A percentile compares a stretch with the other conserved stretches of the same genome.
Evolutionary conservation across 2,113 vertebrate genomes (phyloP).

Genomic region (Genyomyrus donnyi): DNA sequence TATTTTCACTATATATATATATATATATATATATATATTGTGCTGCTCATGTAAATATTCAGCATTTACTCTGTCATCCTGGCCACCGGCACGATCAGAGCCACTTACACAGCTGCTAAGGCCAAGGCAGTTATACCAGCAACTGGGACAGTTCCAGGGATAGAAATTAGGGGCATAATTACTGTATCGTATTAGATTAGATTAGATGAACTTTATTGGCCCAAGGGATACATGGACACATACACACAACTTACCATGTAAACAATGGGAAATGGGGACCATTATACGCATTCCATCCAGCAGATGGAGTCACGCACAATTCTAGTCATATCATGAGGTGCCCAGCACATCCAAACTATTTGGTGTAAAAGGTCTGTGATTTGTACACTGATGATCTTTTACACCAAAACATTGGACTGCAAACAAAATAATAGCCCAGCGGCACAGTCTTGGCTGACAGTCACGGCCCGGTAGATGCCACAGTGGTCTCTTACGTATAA

Average conservation of each 20-base stretch:
- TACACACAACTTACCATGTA: not conserved
- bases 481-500: not conserved
- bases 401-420: not conserved
- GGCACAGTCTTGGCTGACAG: not conserved
- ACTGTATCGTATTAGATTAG: not conserved
- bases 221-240: not conserved
- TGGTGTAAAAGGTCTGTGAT: conserved; percentile 15
- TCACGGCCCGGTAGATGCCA: not conserved
- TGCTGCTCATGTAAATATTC: not conserved
- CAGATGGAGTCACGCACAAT: conserved; percentile 19
- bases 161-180: not conserved
- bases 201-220: not conserved
- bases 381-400: not conserved
- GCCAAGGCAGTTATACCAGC: not conserved
- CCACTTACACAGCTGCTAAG: not conserved
- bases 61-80: not conserved
- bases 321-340: not conserved
- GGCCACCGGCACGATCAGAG: not conserved
- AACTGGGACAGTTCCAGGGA: not conserved
- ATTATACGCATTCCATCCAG: conserved; percentile 24
- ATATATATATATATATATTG: not conserved
- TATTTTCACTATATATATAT: not conserved
- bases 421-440: not conserved
- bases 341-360: not conserved
- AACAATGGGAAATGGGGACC: not conserved